These are phyloP conservation scores for Gymnoscopelus microlampas DNA, from an alignment of 2,797 vertebrate genomes.

Conservation along the genomic window DNA sequence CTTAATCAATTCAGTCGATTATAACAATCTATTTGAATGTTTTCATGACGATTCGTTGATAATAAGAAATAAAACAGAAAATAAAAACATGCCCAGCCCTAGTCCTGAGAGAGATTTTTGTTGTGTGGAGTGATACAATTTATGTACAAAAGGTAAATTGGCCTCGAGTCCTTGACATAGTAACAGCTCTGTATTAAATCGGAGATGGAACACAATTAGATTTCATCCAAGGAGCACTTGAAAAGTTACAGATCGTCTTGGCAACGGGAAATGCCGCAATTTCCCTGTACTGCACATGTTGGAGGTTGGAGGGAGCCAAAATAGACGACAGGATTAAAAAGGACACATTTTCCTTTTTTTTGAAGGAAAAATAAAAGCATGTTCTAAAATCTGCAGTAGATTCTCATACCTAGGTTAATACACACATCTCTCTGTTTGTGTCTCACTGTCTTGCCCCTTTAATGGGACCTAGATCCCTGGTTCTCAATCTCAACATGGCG, in stretches of 20 bases:
- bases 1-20: too few relatives aligned
- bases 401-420: background rate
- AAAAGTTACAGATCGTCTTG: slow-evolving; percentile 7
- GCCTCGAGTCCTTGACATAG: too few relatives aligned
- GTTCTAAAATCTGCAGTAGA: slow-evolving; percentile 50
- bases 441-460: slow-evolving; percentile 3
- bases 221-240: slow-evolving; percentile 8
- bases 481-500: too few relatives aligned
- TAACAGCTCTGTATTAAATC: slow-evolving; percentile 3
- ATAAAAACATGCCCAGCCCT: too few relatives aligned
- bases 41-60: too few relatives aligned
- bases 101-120: too few relatives aligned
- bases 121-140: too few relatives aligned
- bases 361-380: slow-evolving; percentile 64
- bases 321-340: slow-evolving; percentile 49
- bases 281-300: slow-evolving; percentile 37
- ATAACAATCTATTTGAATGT: too few relatives aligned
- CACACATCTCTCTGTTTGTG: slow-evolving; percentile 3
- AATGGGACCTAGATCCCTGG: slow-evolving; percentile 9
- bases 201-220: slow-evolving; percentile 24
- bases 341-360: slow-evolving; percentile 40
- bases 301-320: slow-evolving; percentile 57
- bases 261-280: slow-evolving; percentile 24
- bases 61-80: too few relatives aligned
- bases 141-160: too few relatives aligned